Conservation (phyloP, 2,113 vertebrate species). For the Xerus inauris region DNA sequence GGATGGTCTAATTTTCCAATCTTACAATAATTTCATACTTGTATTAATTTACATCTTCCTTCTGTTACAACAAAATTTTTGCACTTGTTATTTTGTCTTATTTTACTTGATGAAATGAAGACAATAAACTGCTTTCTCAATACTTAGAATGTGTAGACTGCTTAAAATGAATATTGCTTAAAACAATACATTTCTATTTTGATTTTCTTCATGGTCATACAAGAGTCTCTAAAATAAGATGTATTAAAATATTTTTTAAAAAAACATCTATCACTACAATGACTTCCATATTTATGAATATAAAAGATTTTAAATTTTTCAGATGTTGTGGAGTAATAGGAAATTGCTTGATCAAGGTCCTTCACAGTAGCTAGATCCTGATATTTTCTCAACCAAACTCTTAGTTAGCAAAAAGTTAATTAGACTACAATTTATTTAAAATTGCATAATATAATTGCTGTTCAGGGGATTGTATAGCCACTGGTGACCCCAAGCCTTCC, state of each 20-base stretch:
- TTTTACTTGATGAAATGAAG: background rate
- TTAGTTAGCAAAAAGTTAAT: conserved; percentile 18
- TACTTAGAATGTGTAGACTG: background rate
- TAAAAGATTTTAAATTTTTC: background rate
- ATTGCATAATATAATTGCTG: background rate
- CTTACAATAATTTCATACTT: background rate
- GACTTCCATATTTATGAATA: background rate
- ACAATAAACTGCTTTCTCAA: background rate
- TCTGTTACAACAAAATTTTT: background rate
- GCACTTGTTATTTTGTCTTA: background rate
- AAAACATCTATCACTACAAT: background rate
- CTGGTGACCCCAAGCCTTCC: background rate
- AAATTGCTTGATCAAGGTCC: background rate
- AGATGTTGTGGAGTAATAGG: background rate
- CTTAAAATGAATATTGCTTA: conserved; percentile 23
- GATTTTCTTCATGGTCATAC: background rate
- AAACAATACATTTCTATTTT: background rate
- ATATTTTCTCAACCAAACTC: conserved; percentile 19
- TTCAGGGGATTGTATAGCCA: background rate
- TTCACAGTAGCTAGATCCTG: background rate
- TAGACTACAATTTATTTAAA: conserved; percentile 29
- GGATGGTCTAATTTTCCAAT: background rate
- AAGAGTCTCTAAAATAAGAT: background rate
- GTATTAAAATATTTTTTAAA: background rate
- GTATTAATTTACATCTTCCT: background rate